phyloP scores from a whole-genome alignment of 2,888 invertebrate species.

The Xanthia icteritia region DNA sequence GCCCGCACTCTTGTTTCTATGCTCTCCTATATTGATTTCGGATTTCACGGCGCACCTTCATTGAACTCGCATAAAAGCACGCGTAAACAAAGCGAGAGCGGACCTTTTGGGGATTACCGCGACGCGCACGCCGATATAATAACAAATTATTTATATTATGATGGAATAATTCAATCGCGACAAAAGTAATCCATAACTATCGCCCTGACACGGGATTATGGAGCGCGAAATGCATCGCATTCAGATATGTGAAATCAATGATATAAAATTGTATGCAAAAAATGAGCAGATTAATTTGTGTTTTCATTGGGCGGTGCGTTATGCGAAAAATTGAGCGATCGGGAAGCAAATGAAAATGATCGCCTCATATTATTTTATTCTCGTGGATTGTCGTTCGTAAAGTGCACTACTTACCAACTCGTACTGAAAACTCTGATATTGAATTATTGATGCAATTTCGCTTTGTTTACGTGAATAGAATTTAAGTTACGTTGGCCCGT shows the following conservation, averaged over 20 bases:
- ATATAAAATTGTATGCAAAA: slow-evolving; percentile 90
- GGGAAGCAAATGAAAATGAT: slow-evolving; percentile 88
- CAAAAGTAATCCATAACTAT: slow-evolving; percentile 87
- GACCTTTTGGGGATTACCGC: slow-evolving; percentile 76
- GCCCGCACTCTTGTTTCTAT: slow-evolving; percentile 82
- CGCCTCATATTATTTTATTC: slow-evolving; percentile 83
- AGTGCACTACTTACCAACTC: slow-evolving; percentile 71
- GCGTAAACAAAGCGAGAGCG: slow-evolving; percentile 76
- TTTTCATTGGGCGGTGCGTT: slow-evolving; percentile 89
- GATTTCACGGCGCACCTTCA: slow-evolving; percentile 80
- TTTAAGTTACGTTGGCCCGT: slow-evolving; percentile 47
- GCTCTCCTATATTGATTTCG: slow-evolving; percentile 84
- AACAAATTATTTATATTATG: slow-evolving; percentile 79
- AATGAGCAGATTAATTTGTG: slow-evolving; percentile 90
- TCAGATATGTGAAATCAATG: slow-evolving; percentile 87
- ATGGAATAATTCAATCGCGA: slow-evolving; percentile 85
- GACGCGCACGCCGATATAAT: slow-evolving; percentile 66
- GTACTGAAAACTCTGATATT: slow-evolving; percentile 59
- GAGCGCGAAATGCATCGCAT: slow-evolving; percentile 81
- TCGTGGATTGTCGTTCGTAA: slow-evolving; percentile 80
- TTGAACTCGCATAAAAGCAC: slow-evolving; percentile 71
- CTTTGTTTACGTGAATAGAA: slow-evolving; percentile 63
- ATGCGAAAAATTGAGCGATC: slow-evolving; percentile 89
- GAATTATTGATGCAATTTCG: slow-evolving; percentile 60
- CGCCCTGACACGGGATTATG: slow-evolving; percentile 85